Evolutionary conservation across 2,888 invertebrate genomes (phyloP), one percentile per base, ranked within the genome.

Genomic region (Pristionchus exspectatus): DNA sequence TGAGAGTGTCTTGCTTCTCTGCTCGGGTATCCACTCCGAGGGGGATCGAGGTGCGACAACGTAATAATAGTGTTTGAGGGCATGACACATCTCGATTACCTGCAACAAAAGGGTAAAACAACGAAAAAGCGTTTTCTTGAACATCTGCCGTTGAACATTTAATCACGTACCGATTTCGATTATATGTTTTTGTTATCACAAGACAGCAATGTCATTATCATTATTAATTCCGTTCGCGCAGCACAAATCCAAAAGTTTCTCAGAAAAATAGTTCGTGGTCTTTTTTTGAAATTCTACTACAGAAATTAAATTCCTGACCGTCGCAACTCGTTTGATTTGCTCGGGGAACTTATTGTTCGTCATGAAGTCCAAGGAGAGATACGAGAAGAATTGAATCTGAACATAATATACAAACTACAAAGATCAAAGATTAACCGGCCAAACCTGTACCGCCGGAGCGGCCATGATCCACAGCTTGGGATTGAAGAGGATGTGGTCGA

Each of bases 1-100:
- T 4, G 89, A 81, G n/a, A 89, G 66, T 38, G 38, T 44, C 14
- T 59, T 54, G 18, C 30, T 18, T 21, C 89, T 30, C 33, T 30
- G 38, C n/a, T 89, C 89, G 38, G 89, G 63, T 27, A 24, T 44
- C 89, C 89, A 89, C 44, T 89, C 90, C 7, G 92, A 92, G 12
- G 91, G 90, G 0, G 97, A 97, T 92, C 97, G 96, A 0, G 99
- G 99, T 96, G 98, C 98, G 90, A 97, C 97, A 83, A 99, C 98
- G 99, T 99, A 99, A 95, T 99, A 99, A 96, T 99, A 99, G 96
- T 98, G 98, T 96, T 99, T 99, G 91, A 99, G 96, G 5, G 99
- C 98, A 95, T 99, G 99, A 93, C 99, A 98, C 50, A 98, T 98
- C 96, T 99, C 99, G 85, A 99, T 96, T 0, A 98, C 98, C 81